Evolutionary conservation across 2,888 invertebrate genomes (phyloP), one percentile per base, ranked within the genome.

Genomic region (Drosophila acutilabella): DNA sequence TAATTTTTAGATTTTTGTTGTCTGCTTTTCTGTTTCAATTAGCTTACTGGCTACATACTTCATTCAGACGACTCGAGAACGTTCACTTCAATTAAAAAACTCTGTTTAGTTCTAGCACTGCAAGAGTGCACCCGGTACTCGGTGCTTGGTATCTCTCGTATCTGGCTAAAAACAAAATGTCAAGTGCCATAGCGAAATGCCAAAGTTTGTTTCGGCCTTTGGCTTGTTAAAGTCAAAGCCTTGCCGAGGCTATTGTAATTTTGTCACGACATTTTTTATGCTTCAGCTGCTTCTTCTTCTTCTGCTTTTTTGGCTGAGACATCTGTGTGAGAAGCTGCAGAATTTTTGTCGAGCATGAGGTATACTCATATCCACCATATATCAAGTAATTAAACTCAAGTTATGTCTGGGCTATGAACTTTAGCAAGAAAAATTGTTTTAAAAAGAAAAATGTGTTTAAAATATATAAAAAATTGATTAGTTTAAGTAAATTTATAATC

Each of bases 101-200:
- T 23, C 5, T 23, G 23, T 4, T 23, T 5, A 30, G 30, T 30
- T 30, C 30, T 30, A 30, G 7, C 30, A 30, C 8, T 0, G 8
- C 30, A 30, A 30, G 1, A 30, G 30, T 30, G 30, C 30, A 50
- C 33, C n/a, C 48, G 30, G 30, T 47, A 26, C 33, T 18, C 36
- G 18, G 30, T 47, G 14, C 33, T 18, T 18, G 36, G 18, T 51
- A 52, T 51, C 51, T 51, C 51, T 18, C 2, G 38, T 18, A 36
- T 51, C 36, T 51, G 51, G 38, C 36, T 18, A 36, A 51, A 51
- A 51, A 51, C 41, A 44, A 82, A 81, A 81, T 81, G 81, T 71
- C 81, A 83, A 79, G 80, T 76, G 83, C 62, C 76, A 77, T 42
- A 58, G 33, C 60, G 52, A 72, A 79, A 79, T 79, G 80, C 53